These are phyloP conservation scores for Brachionus rubens DNA, from an alignment of 1,140 invertebrate genomes.

Conservation along the genomic window DNA sequence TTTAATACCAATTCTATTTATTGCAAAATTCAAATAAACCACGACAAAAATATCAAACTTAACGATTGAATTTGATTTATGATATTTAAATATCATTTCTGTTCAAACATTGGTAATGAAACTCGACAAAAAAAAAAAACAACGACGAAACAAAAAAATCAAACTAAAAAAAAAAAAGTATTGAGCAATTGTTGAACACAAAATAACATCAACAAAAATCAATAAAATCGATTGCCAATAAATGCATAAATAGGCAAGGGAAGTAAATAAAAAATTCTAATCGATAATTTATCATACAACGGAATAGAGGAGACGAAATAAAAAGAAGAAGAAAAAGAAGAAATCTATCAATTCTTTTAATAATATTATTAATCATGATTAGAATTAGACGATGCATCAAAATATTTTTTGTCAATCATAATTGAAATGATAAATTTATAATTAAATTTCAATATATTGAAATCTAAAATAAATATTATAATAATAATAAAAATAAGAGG, in stretches of 20 bases:
- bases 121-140: too few relatives aligned
- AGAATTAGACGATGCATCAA: slow-evolving; percentile 32
- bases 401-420: slow-evolving; percentile 45
- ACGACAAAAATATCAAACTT: slow-evolving; percentile 28
- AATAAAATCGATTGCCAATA: neutral
- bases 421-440: slow-evolving; percentile 44
- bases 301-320: neutral
- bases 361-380: slow-evolving; percentile 32
- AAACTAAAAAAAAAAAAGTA: too few relatives aligned
- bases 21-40: neutral
- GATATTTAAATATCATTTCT: slow-evolving; percentile 3
- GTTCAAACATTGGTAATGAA: too few relatives aligned
- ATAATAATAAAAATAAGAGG: neutral
- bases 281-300: slow-evolving; percentile 41
- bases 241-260: neutral
- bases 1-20: slow-evolving; percentile 3
- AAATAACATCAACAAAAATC: slow-evolving; percentile 23
- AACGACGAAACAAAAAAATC: too few relatives aligned
- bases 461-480: slow-evolving; percentile 40
- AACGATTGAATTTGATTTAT: slow-evolving; percentile 30
- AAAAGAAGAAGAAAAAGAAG: neutral
- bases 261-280: neutral
- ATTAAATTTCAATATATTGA: slow-evolving; percentile 42
- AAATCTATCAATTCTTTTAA: slow-evolving; percentile 39
- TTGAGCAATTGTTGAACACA: neutral